Base-by-base conservation (phyloP, 2,888 invertebrate species). In the Lepetodrilus schrolli region DNA sequence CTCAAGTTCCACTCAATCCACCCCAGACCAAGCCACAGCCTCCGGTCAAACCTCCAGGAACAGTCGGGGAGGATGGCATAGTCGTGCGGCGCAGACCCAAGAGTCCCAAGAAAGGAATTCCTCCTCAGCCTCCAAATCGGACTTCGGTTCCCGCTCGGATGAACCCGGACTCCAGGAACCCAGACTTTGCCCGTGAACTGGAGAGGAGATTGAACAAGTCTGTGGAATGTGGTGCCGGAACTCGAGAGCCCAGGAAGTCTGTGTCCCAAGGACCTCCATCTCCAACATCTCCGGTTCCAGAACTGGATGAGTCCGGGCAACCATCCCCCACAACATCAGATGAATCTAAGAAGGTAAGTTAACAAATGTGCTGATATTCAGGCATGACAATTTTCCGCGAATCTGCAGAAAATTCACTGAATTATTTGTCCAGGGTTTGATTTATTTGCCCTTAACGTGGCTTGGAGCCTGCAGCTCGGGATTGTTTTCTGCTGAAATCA, bases 71-170 rank as follows among this genome's bases (percentile, higher is more conserved):
- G 0, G 51, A 50, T 1, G 78, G 77, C 23, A 77, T 72, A 30
- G 78, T 83, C 4, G 80, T 85, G 4, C 72, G 83, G 38, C 78
- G 85, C 30, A 73, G 86, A 65, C 81, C 85, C 5, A 87, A 87
- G 73, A 86, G 86, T 72, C 87, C 87, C 3, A 87, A 87, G 70
- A 78, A 85, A 36, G 75, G 75, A 23, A 78, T 81, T 1, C 84
- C 87, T 1, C 86, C 87, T 5, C 74, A 74, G 1, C 75, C 81
- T 4, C 81, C 80, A 1, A 74, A 81, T 5, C 50, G 83, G n/a
- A 58, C 76, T 0, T 78, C 80, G 2, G 72, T 80, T 49, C 79
- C 79, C 13, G 78, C 77, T 23, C 74, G 77, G 10, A 49, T 66
- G 10, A n/a, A n/a, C n/a, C 58, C 73, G 17, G 78, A 79, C 36